Conservation (phyloP, 2,888 invertebrate genomes). For the Drosophila vallismaia region DNA sequence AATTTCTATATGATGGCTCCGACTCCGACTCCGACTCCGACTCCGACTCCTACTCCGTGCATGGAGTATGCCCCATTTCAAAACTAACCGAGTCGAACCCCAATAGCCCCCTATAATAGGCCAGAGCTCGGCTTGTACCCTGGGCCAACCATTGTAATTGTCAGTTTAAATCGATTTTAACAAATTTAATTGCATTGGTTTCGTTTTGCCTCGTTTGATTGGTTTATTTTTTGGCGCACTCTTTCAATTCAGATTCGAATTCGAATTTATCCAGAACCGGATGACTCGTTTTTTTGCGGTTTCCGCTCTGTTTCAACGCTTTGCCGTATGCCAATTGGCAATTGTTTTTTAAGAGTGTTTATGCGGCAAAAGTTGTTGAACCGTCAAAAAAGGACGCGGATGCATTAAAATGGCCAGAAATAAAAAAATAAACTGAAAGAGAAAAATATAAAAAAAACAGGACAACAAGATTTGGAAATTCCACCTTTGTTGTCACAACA, state of each 20-base stretch:
- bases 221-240: conserved; percentile 21
- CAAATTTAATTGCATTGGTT: conserved; percentile 78
- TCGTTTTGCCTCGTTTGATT: conserved; percentile 29
- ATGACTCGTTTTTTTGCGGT: conserved; percentile 1
- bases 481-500: conserved; percentile 66
- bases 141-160: conserved; percentile 53
- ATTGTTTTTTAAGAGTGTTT: conserved; percentile 73
- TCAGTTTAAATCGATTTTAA: conserved; percentile 76
- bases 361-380: conserved; percentile 71
- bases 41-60: conserved; percentile 36
- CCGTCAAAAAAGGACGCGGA: conserved; percentile 54
- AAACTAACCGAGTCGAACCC: conserved; percentile 1
- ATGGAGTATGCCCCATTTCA: background rate
- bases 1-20: conserved; percentile 66
- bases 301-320: conserved; percentile 5
- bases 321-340: conserved; percentile 61
- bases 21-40: background rate
- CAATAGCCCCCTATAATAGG: background rate
- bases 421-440: background rate
- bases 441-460: conserved; percentile 12
- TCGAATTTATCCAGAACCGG: background rate
- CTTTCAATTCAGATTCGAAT: conserved; percentile 17
- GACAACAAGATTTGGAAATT: conserved; percentile 46
- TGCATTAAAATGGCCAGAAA: conserved; percentile 18
- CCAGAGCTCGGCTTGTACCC: background rate